These are phyloP conservation scores for Orientallactaga bullata DNA, from an alignment of 2,113 vertebrate genomes.

Conservation along the genomic window DNA sequence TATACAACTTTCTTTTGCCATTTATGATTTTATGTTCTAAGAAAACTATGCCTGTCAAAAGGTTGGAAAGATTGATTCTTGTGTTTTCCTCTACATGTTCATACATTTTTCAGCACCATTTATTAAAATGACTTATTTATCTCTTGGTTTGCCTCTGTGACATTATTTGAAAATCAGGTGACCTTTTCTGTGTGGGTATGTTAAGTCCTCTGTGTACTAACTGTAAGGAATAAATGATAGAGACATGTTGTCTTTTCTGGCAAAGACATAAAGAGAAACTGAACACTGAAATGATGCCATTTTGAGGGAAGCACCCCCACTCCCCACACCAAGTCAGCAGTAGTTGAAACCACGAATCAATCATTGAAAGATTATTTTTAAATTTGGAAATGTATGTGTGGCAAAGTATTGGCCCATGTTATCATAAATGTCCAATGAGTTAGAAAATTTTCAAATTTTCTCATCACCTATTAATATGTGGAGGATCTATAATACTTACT, in stretches of 20 bases:
- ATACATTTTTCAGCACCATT: not conserved
- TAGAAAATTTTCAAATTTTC: not conserved
- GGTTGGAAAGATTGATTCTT: not conserved
- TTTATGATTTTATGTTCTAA: not conserved
- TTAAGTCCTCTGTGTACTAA: not conserved
- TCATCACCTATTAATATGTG: not conserved
- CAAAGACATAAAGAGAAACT: not conserved
- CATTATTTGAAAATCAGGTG: not conserved
- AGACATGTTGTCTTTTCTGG: too few species aligned
- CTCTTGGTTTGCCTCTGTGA: not conserved
- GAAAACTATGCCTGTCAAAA: not conserved
- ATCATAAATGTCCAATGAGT: too few species aligned
- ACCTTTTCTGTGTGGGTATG: not conserved
- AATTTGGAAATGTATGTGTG: not conserved
- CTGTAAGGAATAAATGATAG: too few species aligned
- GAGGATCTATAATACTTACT: not conserved
- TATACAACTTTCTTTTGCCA: not conserved
- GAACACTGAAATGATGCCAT: too few species aligned
- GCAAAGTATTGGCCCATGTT: too few species aligned
- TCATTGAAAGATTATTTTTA: too few species aligned
- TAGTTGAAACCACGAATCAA: too few species aligned
- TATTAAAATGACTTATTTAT: not conserved
- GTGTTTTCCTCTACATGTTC: not conserved
- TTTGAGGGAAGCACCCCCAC: too few species aligned
- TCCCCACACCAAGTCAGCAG: too few species aligned